Percentiles rank a stretch among this genome's conserved stretches.
These are phyloP conservation scores for Tenthredo livida DNA, from an alignment of 2,888 invertebrate species.

Conservation along the genomic window DNA sequence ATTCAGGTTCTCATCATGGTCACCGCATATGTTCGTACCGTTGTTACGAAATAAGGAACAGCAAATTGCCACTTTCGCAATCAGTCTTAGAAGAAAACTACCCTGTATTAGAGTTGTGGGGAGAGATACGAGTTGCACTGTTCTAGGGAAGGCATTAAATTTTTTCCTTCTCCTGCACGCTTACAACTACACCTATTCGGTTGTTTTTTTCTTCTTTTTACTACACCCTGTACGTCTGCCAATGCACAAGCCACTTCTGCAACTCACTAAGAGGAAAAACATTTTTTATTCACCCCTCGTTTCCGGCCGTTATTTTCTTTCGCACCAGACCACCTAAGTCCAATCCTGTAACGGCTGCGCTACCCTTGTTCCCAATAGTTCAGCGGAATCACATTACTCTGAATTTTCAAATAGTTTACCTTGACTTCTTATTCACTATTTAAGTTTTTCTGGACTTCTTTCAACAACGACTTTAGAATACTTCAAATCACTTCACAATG, in stretches of 20 bases:
- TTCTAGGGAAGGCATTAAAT: slow-evolving; percentile 19
- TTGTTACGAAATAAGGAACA: background rate
- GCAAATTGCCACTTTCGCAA: background rate
- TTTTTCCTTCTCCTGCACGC: background rate
- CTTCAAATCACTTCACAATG: background rate
- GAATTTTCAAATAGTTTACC: background rate
- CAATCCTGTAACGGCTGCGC: background rate
- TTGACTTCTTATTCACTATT: background rate
- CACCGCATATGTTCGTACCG: background rate
- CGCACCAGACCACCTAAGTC: background rate
- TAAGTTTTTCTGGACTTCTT: background rate
- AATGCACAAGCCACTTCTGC: background rate
- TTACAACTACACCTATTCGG: background rate
- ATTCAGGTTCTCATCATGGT: background rate
- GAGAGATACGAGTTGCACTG: background rate
- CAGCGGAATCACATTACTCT: background rate
- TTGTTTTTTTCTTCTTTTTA: background rate
- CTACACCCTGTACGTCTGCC: background rate
- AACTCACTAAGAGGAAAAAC: slow-evolving; percentile 1
- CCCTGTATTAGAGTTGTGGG: background rate
- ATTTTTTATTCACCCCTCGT: slow-evolving; percentile 36
- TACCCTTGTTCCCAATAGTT: slow-evolving; percentile 9
- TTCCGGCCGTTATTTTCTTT: slow-evolving; percentile 20
- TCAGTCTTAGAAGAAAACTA: slow-evolving; percentile 3
- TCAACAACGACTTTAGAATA: background rate